Conservation (phyloP, 37 sponge, comb jelly and placozoan genomes). For the Ianthella basta region DNA sequence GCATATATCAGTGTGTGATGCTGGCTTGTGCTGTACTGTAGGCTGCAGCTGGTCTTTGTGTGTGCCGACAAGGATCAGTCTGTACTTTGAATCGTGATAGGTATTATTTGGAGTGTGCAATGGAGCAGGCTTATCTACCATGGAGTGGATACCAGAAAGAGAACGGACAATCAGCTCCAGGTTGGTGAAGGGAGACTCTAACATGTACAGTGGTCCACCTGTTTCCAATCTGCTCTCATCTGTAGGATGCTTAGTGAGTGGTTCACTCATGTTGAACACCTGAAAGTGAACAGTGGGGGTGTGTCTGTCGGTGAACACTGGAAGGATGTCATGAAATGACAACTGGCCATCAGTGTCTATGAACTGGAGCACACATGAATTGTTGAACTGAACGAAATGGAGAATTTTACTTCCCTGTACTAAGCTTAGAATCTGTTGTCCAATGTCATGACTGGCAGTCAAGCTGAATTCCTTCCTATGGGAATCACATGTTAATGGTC, state of each 20-base stretch:
- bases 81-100: background rate
- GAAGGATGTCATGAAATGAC: slow-evolving; percentile 20
- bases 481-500: too few species aligned
- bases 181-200: slow-evolving; percentile 5
- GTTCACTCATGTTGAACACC: slow-evolving; percentile 15
- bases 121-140: background rate
- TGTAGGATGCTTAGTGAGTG: background rate
- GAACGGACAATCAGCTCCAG: background rate
- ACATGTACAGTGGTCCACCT: background rate
- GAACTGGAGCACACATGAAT: background rate
- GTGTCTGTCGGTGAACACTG: background rate
- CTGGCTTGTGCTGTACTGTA: background rate
- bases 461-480: too few species aligned
- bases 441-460: too few species aligned
- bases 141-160: background rate
- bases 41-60: background rate
- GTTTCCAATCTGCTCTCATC: background rate
- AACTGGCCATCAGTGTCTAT: slow-evolving; percentile 18
- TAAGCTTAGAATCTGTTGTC: too few species aligned
- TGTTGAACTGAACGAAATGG: background rate
- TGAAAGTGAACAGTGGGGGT: slow-evolving; percentile 24
- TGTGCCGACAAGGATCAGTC: background rate
- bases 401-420: too few species aligned
- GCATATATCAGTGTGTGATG: too few species aligned
- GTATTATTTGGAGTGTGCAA: too few species aligned